phyloP scores from a whole-genome alignment of 2,888 invertebrate species.

The Ligdia adustata region DNA sequence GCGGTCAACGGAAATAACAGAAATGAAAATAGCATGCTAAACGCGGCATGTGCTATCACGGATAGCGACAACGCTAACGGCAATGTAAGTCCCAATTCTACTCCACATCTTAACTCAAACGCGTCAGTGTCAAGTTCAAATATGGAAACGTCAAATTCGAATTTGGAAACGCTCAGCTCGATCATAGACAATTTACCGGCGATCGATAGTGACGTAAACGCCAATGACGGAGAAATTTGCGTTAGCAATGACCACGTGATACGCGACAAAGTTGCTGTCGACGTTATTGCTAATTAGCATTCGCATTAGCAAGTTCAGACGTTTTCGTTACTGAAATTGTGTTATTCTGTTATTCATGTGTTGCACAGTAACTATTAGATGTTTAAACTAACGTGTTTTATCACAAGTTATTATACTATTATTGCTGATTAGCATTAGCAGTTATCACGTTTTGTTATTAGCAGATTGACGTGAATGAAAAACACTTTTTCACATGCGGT shows the following conservation, averaged over 20 bases:
- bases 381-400: not conserved
- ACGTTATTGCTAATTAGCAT: conserved; percentile 8
- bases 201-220: conserved; percentile 72
- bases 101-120: too few relatives aligned
- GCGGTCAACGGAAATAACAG: not conserved
- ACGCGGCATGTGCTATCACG: not conserved
- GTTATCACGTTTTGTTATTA: too few relatives aligned
- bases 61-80: conserved; percentile 5
- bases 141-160: conserved; percentile 18
- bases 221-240: conserved; percentile 51
- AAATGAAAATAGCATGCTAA: not conserved
- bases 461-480: too few relatives aligned
- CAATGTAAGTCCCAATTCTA: too few relatives aligned
- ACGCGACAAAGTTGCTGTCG: conserved; percentile 8
- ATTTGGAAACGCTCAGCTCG: conserved; percentile 51
- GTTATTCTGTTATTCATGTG: not conserved
- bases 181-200: conserved; percentile 73
- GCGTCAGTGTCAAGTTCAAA: not conserved
- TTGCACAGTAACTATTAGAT: not conserved
- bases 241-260: conserved; percentile 10
- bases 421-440: not conserved
- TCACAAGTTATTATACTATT: not conserved
- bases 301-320: too few relatives aligned
- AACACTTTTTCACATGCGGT: too few relatives aligned
- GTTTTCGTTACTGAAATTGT: not conserved